A percentile compares a stretch with the other conserved stretches of the same genome.
Evolutionary conservation across 2,113 vertebrate genomes (phyloP).

Genomic region (Erythrocercus mccallii): DNA sequence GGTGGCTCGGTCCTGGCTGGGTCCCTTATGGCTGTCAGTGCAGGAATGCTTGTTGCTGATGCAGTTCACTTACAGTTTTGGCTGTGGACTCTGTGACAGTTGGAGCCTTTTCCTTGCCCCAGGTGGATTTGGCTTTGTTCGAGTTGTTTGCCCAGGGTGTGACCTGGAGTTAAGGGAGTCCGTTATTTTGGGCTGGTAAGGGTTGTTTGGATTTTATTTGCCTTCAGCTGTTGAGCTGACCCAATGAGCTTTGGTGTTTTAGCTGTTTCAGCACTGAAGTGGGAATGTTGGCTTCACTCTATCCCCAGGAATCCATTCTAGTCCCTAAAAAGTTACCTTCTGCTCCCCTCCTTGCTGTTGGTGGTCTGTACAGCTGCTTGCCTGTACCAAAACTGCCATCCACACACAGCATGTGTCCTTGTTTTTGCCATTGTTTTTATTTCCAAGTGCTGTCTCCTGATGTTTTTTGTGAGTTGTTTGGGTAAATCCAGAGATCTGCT

Average conservation of each 20-base stretch:
- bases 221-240: background rate
- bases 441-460: background rate
- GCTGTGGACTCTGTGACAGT: background rate
- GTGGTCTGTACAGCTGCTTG: background rate
- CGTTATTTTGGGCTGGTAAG: background rate
- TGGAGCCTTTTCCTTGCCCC: background rate
- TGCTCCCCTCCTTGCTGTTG: background rate
- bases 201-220: background rate
- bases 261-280: background rate
- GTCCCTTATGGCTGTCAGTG: background rate
- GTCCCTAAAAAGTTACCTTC: background rate
- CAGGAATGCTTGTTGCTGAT: accelerated
- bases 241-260: background rate
- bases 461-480: accelerated
- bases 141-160: background rate
- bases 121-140: background rate
- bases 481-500: accelerated
- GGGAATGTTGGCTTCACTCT: background rate
- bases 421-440: accelerated
- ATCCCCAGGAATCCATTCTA: background rate
- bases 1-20: background rate
- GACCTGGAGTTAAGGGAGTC: background rate
- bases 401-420: background rate
- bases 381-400: background rate
- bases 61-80: background rate